phyloP scores from a whole-genome alignment of 2,797 vertebrate genomes.

The Heterohyrax brucei region DNA sequence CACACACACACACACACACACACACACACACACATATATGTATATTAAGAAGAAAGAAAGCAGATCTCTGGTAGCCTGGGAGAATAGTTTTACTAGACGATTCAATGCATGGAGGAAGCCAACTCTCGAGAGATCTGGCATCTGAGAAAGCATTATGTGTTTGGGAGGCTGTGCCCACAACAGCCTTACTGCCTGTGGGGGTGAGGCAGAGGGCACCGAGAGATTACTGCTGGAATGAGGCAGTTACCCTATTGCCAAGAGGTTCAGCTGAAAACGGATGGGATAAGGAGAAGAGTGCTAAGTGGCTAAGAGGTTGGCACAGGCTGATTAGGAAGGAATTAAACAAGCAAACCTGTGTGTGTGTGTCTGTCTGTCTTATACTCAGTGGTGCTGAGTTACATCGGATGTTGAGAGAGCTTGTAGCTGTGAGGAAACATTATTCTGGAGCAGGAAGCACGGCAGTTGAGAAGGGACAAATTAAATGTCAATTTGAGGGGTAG shows the following conservation, averaged over 20 bases:
- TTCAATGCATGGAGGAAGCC: conserved; percentile 31
- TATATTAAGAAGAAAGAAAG: conserved; percentile 59
- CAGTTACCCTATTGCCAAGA: background rate
- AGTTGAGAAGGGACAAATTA: conserved; percentile 36
- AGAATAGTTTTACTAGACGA: conserved; percentile 40
- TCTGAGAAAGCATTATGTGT: conserved; percentile 36
- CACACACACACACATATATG: background rate
- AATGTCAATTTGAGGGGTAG: conserved; percentile 8
- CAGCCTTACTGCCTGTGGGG: background rate
- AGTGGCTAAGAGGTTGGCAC: conserved; percentile 33
- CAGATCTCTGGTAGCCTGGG: background rate
- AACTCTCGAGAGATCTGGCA: conserved; percentile 51
- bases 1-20: background rate
- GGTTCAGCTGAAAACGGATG: conserved; percentile 41
- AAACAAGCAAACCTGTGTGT: background rate
- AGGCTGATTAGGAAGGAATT: conserved; percentile 61
- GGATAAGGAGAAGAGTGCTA: background rate
- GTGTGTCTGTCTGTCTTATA: background rate
- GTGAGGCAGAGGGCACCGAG: background rate
- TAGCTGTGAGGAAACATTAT: background rate
- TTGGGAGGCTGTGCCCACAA: background rate
- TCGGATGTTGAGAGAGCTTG: background rate
- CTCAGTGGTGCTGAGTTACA: background rate
- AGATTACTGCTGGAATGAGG: conserved; percentile 11
- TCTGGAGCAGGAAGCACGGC: conserved; percentile 6